Conservation (phyloP, 2,888 invertebrate genomes). For the Escarpia spicata region DNA sequence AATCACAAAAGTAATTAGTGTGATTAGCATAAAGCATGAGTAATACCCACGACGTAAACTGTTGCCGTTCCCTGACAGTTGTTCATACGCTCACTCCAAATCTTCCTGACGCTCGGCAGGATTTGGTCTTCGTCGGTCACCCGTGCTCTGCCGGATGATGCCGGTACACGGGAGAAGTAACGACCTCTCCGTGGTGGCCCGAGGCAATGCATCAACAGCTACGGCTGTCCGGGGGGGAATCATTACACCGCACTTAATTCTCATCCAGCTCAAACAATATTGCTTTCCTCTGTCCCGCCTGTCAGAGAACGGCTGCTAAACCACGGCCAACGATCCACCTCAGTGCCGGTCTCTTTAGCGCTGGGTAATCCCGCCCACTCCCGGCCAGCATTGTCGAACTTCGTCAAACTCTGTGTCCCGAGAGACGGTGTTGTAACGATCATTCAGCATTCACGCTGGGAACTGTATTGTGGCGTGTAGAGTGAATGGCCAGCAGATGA, state of each 20-base stretch:
- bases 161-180: background rate
- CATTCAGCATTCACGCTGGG: background rate
- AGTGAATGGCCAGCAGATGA: background rate
- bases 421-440: background rate
- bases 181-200: background rate
- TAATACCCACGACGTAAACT: background rate
- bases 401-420: background rate
- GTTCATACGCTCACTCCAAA: background rate
- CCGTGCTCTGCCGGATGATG: background rate
- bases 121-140: background rate
- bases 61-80: background rate
- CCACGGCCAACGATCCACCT: background rate
- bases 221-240: background rate
- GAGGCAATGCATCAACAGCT: background rate
- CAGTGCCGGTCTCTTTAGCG: background rate
- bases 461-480: background rate
- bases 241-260: conserved; percentile 6
- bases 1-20: background rate
- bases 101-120: background rate
- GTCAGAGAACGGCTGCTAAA: background rate
- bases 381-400: background rate
- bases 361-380: background rate
- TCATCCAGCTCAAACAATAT: background rate
- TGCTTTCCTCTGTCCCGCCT: background rate
- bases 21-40: background rate